Conservation (phyloP, 2,888 invertebrate genomes). For the Aproaerema taeniolella region DNA sequence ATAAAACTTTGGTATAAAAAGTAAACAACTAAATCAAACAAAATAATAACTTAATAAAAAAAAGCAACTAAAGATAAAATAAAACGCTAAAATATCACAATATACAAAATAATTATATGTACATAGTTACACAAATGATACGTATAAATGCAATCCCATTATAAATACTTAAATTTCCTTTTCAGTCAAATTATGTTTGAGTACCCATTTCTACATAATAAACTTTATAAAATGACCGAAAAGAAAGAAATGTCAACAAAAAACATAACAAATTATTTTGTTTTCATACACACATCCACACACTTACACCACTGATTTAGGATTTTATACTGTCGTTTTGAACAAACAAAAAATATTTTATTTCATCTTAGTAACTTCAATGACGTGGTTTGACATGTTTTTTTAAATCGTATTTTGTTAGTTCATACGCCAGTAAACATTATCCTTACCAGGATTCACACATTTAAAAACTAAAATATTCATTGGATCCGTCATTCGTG, state of each 20-base stretch:
- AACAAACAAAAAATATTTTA: too few relatives aligned
- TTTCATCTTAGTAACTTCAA: too few relatives aligned
- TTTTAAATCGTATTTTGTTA: too few relatives aligned
- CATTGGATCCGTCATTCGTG: background rate
- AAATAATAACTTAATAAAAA: slow-evolving; percentile 10
- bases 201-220: slow-evolving; percentile 21
- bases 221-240: slow-evolving; percentile 48
- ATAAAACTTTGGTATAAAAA: slow-evolving; percentile 1
- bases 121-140: slow-evolving; percentile 7
- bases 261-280: slow-evolving; percentile 22
- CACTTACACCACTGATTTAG: slow-evolving; percentile 14
- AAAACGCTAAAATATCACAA: slow-evolving; percentile 10
- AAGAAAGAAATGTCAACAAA: slow-evolving; percentile 39
- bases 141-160: slow-evolving; percentile 20
- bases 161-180: slow-evolving; percentile 40
- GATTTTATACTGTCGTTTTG: too few relatives aligned
- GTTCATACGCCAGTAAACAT: too few relatives aligned
- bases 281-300: slow-evolving; percentile 36
- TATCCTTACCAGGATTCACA: too few relatives aligned
- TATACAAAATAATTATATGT: background rate
- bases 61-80: slow-evolving; percentile 2
- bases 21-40: slow-evolving; percentile 11
- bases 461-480: too few relatives aligned
- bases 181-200: slow-evolving; percentile 49
- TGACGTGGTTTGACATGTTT: too few relatives aligned